Conservation (phyloP, 1,140 invertebrate genomes). For the Stegodyphus dumicola region DNA sequence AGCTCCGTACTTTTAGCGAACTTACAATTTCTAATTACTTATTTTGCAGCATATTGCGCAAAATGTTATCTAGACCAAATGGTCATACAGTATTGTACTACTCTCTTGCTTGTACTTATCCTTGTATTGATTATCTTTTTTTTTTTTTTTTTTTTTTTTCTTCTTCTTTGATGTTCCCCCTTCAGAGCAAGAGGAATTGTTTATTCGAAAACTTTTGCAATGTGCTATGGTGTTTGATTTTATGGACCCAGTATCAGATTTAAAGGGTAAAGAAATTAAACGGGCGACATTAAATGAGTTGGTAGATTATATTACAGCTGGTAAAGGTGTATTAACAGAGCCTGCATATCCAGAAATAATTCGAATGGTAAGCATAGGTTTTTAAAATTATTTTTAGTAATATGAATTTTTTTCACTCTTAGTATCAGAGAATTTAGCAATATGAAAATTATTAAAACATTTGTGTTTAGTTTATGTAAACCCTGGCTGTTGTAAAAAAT, state of each 20-base stretch:
- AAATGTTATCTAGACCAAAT: too few species aligned
- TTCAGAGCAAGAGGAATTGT: slow-evolving; percentile 89
- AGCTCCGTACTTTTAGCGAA: too few species aligned
- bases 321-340: slow-evolving; percentile 92
- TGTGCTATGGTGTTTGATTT: slow-evolving; percentile 99
- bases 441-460: too few species aligned
- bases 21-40: too few species aligned
- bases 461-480: too few species aligned
- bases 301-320: slow-evolving; percentile 92
- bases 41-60: too few species aligned
- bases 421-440: too few species aligned
- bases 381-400: background rate
- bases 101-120: too few species aligned
- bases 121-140: background rate
- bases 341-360: slow-evolving; percentile 73
- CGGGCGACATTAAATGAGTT: slow-evolving; percentile 95
- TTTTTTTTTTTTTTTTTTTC: background rate
- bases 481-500: too few species aligned
- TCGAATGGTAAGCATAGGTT: slow-evolving; percentile 62
- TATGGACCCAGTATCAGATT: slow-evolving; percentile 97
- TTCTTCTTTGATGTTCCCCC: slow-evolving; percentile 56
- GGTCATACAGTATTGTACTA: background rate
- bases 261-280: slow-evolving; percentile 99
- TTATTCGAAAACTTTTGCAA: slow-evolving; percentile 96
- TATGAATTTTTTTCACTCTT: too few species aligned